Evolutionary conservation across 2,888 invertebrate species (phyloP).

Genomic region (Elysia crispata): DNA sequence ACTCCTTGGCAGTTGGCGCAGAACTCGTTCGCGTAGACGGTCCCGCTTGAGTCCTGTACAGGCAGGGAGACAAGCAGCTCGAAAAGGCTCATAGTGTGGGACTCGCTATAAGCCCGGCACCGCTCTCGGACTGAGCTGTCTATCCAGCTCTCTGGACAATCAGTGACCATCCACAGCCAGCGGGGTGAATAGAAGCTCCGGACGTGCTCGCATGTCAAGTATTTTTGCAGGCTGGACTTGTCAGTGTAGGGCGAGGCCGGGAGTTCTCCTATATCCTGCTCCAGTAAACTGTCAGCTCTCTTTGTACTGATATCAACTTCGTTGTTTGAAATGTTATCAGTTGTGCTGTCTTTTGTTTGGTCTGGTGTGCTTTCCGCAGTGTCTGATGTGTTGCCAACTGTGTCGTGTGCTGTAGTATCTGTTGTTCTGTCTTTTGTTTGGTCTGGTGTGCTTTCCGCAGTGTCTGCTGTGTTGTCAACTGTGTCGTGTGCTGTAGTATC

Average conservation of each 20-base stretch:
- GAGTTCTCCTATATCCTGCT: neutral
- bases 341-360: neutral
- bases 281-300: neutral
- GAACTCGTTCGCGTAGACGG: slow-evolving; percentile 65
- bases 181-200: slow-evolving; percentile 51
- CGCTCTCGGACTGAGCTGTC: slow-evolving; percentile 46
- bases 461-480: no score
- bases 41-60: slow-evolving; percentile 61
- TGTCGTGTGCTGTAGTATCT: no score
- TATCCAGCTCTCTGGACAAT: slow-evolving; percentile 54
- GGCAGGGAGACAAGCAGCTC: slow-evolving; percentile 60
- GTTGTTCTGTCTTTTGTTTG: no score
- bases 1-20: slow-evolving; percentile 65
- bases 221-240: slow-evolving; percentile 54
- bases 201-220: slow-evolving; percentile 44
- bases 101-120: slow-evolving; percentile 52
- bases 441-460: no score
- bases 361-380: neutral
- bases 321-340: neutral
- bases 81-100: slow-evolving; percentile 41
- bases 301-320: no score
- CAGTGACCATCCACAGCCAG: slow-evolving; percentile 59
- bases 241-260: neutral
- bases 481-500: no score
- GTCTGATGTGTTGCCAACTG: no score